Evolutionary conservation across 2,113 vertebrate species (phyloP), one percentile per base, ranked within the genome.

Genomic region (Nerophis lumbriciformis): DNA sequence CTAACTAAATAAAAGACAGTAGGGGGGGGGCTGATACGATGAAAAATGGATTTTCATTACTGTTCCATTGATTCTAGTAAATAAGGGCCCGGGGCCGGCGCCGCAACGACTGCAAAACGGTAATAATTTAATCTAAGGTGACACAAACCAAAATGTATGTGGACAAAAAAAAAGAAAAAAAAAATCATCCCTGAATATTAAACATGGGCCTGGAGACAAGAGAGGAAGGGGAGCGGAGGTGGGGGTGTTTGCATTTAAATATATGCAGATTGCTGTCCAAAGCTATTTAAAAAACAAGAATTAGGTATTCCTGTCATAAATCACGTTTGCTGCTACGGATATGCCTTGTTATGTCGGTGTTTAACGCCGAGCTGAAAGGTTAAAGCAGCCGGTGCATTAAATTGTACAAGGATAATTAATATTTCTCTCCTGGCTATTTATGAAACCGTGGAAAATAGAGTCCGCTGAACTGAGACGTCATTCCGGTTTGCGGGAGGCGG

Each of bases 1-100:
- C 94, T 95, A 98, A 96, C 94, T 96, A 98, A 96, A 95, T 96
- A 96, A 96, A 95, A 96, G 94, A 92, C 92, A 94, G 92, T 92
- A 2, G 28, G 91, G 87, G 92, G 91, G 87, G 92, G 92, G 92
- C 93, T 92, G 94, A 98, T 98, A 97, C 94, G 97, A 99, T 97
- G 97, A 99, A 99, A 99, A 99, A 99, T 98, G 95, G 95, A 98
- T 99, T 98, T 99, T 97, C 97, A 99, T 99, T 99, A 98, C 93
- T 87, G 92, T 97, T 97, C 97, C 96, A 99, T 98, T 98, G 96
- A 98, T 98, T 99, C 95, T 92, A 93, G 95, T 97, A 97, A 99
- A 99, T 98, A 97, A 97, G 93, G 92, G 94, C 94, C 94, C 81
- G 79, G 88, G 93, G 95, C 94, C 90, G 87, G 90, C 91, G 90